Evolutionary conservation across 2,888 invertebrate genomes (phyloP), one percentile per base, ranked within the genome.

Genomic region (Lasioglossum morio): DNA sequence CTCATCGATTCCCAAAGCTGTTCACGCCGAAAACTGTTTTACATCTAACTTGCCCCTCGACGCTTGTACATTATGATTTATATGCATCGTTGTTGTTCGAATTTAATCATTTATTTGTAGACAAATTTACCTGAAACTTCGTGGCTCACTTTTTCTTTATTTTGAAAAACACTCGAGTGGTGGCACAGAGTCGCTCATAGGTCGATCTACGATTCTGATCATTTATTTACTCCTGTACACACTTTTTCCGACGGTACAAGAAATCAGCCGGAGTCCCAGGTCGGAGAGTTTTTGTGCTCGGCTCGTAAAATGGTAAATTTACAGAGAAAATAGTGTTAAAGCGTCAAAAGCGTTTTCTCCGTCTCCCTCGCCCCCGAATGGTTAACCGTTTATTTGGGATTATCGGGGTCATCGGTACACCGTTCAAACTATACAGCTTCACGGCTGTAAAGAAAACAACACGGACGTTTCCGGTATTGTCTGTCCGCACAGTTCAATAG

Each of bases 401-500:
- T 73, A 73, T 34, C 12, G 48, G 46, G 48, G 48, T 34, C 72
- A 72, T 19, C 27, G 72, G 48, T 78, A 72, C 80, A 40, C 37
- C 63, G 72, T 57, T 60, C 63, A 80, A 80, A 79, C 82, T 87
- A 81, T 73, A 46, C 77, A 63, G 57, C 81, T 69, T 19, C 72
- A 53, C 72, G 66, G 76, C 77, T 77, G 82, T 85, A 88, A 87
- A 85, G 80, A 82, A 79, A 85, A 82, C 81, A 83, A 43, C 69
- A 30, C 43, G 72, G 46, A 74, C 72, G 70, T 37, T 76, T 27
- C 46, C 30, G 72, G 66, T 79, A 86, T 86, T 86, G 86, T 86
- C 72, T 75, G 60, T 75, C 3, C 40, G 5, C 23, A 84, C 82
- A 80, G 82, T 66, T 78, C 85, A 90, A 89, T 85, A 88, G 87